Evolutionary conservation across 2,113 vertebrate genomes (phyloP).

Genomic region (Serilophus lunatus): DNA sequence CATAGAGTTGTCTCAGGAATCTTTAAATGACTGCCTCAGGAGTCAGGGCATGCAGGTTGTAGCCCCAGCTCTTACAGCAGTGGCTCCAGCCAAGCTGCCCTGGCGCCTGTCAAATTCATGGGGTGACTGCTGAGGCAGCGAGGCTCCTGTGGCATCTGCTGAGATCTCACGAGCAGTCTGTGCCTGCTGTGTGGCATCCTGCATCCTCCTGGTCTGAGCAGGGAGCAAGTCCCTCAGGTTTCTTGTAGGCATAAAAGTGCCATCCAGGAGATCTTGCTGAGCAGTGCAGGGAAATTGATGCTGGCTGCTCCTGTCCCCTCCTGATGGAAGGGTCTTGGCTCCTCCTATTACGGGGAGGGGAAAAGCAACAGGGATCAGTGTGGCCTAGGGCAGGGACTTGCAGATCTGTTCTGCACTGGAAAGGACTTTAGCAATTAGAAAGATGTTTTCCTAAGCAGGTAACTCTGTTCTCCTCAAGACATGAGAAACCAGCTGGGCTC

Average conservation of each 20-base stretch:
- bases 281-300: not conserved
- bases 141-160: not conserved
- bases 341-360: not conserved
- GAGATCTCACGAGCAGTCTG: not conserved
- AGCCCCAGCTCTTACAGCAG: not conserved
- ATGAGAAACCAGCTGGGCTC: not conserved
- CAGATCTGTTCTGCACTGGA: not conserved
- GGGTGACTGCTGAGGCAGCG: not conserved
- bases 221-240: not conserved
- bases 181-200: not conserved
- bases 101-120: not conserved
- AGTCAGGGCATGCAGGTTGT: not conserved
- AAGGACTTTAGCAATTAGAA: not conserved
- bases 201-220: rapidly evolving
- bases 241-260: not conserved
- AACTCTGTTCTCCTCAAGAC: not conserved
- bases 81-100: not conserved
- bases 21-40: not conserved
- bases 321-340: not conserved
- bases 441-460: not conserved
- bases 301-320: not conserved
- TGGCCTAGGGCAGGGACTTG: not conserved
- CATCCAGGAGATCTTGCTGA: not conserved
- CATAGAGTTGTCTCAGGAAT: not conserved
- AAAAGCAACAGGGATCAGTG: not conserved